phyloP scores from a whole-genome alignment of 2,113 vertebrate genomes.

The Nycticebus coucang region DNA sequence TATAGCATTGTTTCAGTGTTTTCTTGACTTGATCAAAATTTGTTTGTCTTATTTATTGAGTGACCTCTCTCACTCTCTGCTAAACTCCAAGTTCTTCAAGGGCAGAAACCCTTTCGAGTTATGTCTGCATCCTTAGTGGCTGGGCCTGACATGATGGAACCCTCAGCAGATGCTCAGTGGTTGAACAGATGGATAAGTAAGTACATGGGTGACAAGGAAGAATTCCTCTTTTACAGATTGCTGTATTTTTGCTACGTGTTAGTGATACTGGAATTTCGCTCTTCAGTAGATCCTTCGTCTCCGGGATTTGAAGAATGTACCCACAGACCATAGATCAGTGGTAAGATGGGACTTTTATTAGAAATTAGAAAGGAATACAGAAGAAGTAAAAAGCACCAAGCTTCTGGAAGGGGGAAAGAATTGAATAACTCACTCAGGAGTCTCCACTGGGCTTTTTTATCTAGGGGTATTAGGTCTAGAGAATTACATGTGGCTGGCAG shows the following conservation, averaged over 20 bases:
- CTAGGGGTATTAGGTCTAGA: no score
- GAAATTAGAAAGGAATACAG: no score
- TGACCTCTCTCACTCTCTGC: neutral
- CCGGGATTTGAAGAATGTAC: no score
- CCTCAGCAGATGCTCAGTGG: neutral
- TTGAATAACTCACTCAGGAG: no score
- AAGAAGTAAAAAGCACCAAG: no score
- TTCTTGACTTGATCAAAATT: neutral
- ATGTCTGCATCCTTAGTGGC: neutral
- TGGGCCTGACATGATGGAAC: neutral
- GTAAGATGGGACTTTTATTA: no score
- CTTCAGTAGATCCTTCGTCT: no score
- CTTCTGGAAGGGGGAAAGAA: no score
- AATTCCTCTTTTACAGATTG: conserved; percentile 3
- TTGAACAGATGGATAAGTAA: neutral
- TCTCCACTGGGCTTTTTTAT: no score
- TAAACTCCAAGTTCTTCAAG: neutral
- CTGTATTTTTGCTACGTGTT: neutral
- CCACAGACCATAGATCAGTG: no score
- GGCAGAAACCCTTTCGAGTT: neutral
- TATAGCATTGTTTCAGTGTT: neutral
- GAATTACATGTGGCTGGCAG: no score
- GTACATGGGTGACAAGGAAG: neutral
- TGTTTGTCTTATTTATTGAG: neutral
- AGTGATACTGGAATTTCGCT: neutral